A percentile compares a stretch with the other conserved stretches of the same genome.
These are phyloP conservation scores for Malurus melanocephalus DNA, from an alignment of 2,113 vertebrate genomes.

Conservation along the genomic window DNA sequence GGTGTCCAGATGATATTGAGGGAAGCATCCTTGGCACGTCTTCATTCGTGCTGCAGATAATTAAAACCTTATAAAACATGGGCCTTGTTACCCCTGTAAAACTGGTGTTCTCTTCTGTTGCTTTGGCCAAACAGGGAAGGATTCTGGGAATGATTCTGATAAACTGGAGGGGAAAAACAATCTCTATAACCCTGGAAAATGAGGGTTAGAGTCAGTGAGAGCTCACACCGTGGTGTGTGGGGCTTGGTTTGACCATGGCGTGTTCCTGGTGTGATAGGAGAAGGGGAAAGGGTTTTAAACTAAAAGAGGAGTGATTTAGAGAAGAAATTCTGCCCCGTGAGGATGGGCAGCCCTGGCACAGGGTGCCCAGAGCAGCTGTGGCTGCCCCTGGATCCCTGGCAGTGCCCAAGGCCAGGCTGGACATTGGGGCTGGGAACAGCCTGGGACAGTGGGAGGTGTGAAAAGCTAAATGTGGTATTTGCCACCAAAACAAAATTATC, in stretches of 20 bases:
- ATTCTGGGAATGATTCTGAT: no score
- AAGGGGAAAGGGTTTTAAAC: not conserved
- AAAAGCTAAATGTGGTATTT: not conserved
- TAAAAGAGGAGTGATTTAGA: not conserved
- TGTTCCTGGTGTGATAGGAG: not conserved
- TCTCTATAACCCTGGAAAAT: no score
- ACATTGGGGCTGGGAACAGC: fast-evolving
- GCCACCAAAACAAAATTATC: not conserved
- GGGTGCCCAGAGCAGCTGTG: not conserved
- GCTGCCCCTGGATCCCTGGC: not conserved
- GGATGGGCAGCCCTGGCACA: not conserved
- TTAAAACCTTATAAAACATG: no score
- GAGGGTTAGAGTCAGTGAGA: no score
- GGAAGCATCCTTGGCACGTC: not conserved
- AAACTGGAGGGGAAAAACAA: no score
- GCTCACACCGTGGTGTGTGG: no score
- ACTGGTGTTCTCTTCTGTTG: no score
- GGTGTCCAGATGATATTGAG: not conserved
- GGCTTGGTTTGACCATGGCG: no score
- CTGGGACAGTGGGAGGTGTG: not conserved
- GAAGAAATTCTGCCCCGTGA: not conserved
- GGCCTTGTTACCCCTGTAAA: no score
- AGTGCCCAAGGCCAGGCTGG: fast-evolving
- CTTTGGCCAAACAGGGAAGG: no score
- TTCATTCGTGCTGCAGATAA: no score